phyloP scores from a whole-genome alignment of 2,113 vertebrate genomes.

The Anthoscopus minutus region DNA sequence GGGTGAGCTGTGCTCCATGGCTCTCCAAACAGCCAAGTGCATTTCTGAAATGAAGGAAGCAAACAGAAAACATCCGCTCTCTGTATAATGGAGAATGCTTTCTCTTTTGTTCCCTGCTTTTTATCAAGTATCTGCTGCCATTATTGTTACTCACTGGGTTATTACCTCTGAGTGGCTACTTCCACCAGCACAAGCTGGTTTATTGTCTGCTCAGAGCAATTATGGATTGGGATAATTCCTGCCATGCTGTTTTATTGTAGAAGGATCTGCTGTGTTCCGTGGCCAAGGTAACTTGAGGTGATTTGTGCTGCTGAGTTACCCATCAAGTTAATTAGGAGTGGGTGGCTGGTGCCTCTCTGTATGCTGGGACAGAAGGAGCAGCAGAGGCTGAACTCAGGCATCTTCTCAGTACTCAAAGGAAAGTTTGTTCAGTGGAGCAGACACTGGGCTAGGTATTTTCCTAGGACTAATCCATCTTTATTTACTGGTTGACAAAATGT shows the following conservation, averaged over 20 bases:
- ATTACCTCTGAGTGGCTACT: slow-evolving; percentile 57
- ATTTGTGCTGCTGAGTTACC: slow-evolving; percentile 32
- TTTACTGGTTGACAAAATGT: not conserved
- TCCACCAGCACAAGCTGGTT: slow-evolving; percentile 38
- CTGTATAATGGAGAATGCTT: slow-evolving; percentile 33
- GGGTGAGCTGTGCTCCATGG: not conserved
- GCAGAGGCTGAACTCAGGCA: not conserved
- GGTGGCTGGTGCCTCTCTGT: not conserved
- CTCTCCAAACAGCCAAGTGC: slow-evolving; percentile 22
- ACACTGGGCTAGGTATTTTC: not conserved
- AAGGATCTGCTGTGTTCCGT: not conserved
- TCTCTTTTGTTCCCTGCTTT: slow-evolving; percentile 47
- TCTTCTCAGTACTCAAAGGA: not conserved
- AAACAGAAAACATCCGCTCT: slow-evolving; percentile 50
- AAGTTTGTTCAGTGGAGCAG: not conserved
- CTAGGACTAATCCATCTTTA: not conserved
- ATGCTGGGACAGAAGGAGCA: not conserved
- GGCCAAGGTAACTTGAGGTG: slow-evolving; percentile 57
- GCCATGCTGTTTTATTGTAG: slow-evolving; percentile 11
- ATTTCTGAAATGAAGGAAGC: slow-evolving; percentile 7
- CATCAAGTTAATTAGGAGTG: slow-evolving; percentile 23
- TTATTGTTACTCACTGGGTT: slow-evolving; percentile 51
- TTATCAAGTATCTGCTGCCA: slow-evolving; percentile 39
- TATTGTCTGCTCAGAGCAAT: slow-evolving; percentile 44
- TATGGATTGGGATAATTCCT: slow-evolving; percentile 48